Evolutionary conservation across 2,113 vertebrate genomes (phyloP).

Genomic region (Vombatus ursinus): DNA sequence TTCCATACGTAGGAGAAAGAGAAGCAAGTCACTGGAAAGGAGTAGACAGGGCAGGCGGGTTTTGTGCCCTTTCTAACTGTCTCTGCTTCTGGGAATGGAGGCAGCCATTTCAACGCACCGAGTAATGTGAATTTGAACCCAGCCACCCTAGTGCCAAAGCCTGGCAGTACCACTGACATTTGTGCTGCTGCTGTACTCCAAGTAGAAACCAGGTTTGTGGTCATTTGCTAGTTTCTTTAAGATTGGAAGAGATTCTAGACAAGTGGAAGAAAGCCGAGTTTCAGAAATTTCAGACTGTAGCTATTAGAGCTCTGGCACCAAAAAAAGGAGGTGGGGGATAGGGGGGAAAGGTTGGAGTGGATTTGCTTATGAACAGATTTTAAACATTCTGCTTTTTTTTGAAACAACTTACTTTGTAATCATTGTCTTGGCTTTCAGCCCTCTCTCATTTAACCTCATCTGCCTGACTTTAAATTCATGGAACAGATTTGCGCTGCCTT

Average conservation of each 20-base stretch:
- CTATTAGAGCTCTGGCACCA: conserved; percentile 51
- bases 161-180: neutral
- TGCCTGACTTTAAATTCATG: conserved; percentile 83
- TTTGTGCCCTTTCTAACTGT: neutral
- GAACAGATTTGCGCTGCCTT: conserved; percentile 82
- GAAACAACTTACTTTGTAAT: conserved; percentile 79
- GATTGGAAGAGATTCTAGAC: conserved; percentile 39
- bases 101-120: neutral
- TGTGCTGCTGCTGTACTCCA: conserved; percentile 47
- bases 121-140: neutral
- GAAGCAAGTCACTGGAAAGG: no score
- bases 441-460: conserved; percentile 84
- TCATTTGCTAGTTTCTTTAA: neutral
- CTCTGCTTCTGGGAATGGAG: neutral
- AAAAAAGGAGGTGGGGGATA: conserved; percentile 27
- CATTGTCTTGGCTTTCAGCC: conserved; percentile 79
- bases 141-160: neutral
- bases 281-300: conserved; percentile 67
- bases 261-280: conserved; percentile 53
- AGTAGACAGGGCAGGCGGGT: neutral
- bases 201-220: neutral
- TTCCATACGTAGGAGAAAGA: neutral
- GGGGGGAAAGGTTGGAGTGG: conserved; percentile 32
- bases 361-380: conserved; percentile 72
- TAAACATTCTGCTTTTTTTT: conserved; percentile 74